Percentiles rank a stretch among this genome's conserved stretches.
These are phyloP conservation scores for Ostrea edulis DNA, from an alignment of 1,140 invertebrate species.

Conservation along the genomic window DNA sequence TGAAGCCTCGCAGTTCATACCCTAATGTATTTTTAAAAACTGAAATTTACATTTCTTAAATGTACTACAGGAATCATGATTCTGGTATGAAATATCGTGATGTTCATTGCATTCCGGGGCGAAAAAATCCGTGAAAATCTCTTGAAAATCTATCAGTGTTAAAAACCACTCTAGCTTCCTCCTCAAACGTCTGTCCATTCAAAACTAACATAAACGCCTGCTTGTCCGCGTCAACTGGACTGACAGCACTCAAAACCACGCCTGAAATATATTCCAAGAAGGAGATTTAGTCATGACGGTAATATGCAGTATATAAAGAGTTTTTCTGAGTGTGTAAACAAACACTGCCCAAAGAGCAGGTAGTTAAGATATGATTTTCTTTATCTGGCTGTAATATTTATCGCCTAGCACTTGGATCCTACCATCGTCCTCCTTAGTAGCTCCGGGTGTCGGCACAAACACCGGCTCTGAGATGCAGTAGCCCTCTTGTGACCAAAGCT, in stretches of 20 bases:
- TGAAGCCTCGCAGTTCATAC: too few species aligned
- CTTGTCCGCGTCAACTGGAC: background rate
- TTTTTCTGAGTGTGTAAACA: too few species aligned
- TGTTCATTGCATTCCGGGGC: background rate
- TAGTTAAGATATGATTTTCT: background rate
- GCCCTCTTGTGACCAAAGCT: slow-evolving; percentile 85
- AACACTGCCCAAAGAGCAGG: background rate
- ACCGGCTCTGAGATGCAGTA: slow-evolving; percentile 92
- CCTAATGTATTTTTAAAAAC: background rate
- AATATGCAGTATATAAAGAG: too few species aligned
- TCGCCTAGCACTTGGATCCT: background rate
- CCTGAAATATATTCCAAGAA: slow-evolving; percentile 31
- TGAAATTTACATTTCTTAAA: background rate
- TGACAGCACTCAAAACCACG: slow-evolving; percentile 33
- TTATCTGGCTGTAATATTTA: background rate
- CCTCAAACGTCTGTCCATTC: slow-evolving; percentile 43
- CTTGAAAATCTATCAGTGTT: slow-evolving; percentile 11
- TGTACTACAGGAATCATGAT: background rate
- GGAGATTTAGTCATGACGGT: background rate
- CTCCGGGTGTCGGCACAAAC: slow-evolving; percentile 87
- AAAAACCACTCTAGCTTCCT: slow-evolving; percentile 35
- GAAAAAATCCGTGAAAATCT: slow-evolving; percentile 49
- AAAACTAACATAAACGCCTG: slow-evolving; percentile 27
- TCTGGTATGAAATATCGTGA: background rate
- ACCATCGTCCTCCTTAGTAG: slow-evolving; percentile 78